Evolutionary conservation across 2,888 invertebrate species (phyloP).

Genomic region (Harpalus rufipes): DNA sequence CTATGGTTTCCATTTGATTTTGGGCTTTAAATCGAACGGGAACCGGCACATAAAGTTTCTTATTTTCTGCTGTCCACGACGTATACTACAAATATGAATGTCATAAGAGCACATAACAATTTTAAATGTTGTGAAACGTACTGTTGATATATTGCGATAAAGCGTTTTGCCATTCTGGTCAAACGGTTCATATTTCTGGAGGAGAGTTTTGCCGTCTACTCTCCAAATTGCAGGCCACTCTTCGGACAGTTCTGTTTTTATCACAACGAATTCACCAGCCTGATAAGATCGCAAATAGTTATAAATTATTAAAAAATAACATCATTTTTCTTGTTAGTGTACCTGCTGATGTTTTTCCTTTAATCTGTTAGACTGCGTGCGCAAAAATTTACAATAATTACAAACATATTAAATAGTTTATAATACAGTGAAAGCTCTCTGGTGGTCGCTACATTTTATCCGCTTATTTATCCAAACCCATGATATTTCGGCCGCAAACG

Average conservation of each 20-base stretch:
- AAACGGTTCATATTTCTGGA: slow-evolving; percentile 91
- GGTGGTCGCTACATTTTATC: too few relatives aligned
- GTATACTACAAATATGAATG: slow-evolving; percentile 83
- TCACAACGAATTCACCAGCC: slow-evolving; percentile 93
- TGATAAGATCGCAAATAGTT: slow-evolving; percentile 75
- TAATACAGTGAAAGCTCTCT: too few relatives aligned
- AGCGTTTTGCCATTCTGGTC: slow-evolving; percentile 89
- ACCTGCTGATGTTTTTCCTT: slow-evolving; percentile 74
- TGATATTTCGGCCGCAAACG: too few relatives aligned
- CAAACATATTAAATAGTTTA: slow-evolving; percentile 26
- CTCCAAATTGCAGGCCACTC: slow-evolving; percentile 95
- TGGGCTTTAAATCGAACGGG: slow-evolving; percentile 88
- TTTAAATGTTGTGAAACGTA: slow-evolving; percentile 77
- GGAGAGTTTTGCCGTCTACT: slow-evolving; percentile 90
- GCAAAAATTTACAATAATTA: slow-evolving; percentile 60
- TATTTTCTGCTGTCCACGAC: slow-evolving; percentile 90
- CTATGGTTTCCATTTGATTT: slow-evolving; percentile 87
- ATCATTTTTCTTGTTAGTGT: slow-evolving; percentile 1
- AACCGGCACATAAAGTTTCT: slow-evolving; percentile 88
- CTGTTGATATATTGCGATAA: slow-evolving; percentile 92
- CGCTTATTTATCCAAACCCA: too few relatives aligned
- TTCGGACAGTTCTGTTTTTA: slow-evolving; percentile 88
- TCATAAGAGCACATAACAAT: not conserved
- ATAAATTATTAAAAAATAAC: slow-evolving; percentile 27
- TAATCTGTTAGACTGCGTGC: slow-evolving; percentile 72